Evolutionary conservation across 2,113 vertebrate species (phyloP), one percentile per base, ranked within the genome.

Genomic region (Hirundichthys speculiger): DNA sequence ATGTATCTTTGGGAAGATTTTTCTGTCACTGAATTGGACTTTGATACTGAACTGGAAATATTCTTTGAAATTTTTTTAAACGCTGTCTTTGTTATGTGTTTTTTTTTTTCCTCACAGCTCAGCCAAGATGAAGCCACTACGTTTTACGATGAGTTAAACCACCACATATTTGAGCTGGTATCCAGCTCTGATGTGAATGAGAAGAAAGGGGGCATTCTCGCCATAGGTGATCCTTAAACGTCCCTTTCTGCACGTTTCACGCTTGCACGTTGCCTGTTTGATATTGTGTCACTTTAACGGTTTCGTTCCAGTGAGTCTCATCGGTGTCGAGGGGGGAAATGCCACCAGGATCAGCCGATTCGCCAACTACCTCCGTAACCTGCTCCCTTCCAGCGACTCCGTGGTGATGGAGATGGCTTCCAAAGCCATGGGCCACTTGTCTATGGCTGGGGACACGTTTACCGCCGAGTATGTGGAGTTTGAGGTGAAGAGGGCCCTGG

Each of bases 331-430:
- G 84, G 98, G 96, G 43, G 97, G 97, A 20, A 99, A 98, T 59
- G 95, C 96, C 88, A 98, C 96, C 62, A 92, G 97, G 16, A 99
- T 99, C 0, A 97, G 96, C 88, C 93, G 97, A 46, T 99, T 99
- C 65, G 98, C 98, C 68, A 99, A 99, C 90, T 99, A 99, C 79
- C 88, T 99, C 57, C 96, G 97, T 55, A 98, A 99, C 88, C 94
- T 99, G 50, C 93, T 99, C 49, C 97, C 98, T 14, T 99, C 96
- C 76, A 98, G 95, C 21, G 98, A 99, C 82, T 90, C 96, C 0
- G 95, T 96, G 30, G 96, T 98, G 14, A 99, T 99, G 98, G 98
- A 99, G 84, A 99, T 99, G 98, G 96, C 96, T 3, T 99, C 98
- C 56, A 98, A 98, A 86, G 97, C 98, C 60, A 98, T 99, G 0